A percentile compares a stretch with the other conserved stretches of the same genome.
These are phyloP conservation scores for Neomorphus geoffroyi DNA, from an alignment of 2,797 vertebrate species.

Conservation along the genomic window DNA sequence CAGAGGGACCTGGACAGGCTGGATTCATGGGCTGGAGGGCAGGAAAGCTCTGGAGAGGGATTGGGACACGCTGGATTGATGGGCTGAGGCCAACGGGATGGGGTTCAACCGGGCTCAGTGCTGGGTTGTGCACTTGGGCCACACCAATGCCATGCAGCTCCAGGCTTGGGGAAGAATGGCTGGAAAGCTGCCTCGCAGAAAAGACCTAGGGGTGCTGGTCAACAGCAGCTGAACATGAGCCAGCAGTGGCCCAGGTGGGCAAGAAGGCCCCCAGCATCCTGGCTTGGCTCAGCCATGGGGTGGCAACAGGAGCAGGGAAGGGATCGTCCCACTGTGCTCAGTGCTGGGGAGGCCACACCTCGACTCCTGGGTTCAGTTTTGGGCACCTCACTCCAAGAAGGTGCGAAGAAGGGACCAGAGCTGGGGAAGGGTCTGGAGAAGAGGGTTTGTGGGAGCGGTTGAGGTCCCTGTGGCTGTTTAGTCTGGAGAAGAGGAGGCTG, in stretches of 20 bases:
- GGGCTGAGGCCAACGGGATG: no score
- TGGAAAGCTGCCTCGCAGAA: no score
- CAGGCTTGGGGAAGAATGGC: no score
- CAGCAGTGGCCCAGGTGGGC: background rate
- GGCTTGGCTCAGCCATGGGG: background rate
- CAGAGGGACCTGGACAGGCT: no score
- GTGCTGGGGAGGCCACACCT: background rate
- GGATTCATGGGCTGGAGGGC: no score
- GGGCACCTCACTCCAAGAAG: background rate
- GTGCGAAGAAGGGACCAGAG: no score
- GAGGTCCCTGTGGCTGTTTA: background rate
- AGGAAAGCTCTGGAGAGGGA: no score
- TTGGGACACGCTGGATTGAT: no score
- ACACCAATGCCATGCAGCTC: no score
- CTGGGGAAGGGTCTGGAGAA: background rate
- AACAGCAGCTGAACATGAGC: background rate
- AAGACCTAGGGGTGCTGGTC: background rate
- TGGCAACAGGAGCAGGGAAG: background rate
- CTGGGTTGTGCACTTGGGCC: no score
- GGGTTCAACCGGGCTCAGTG: no score
- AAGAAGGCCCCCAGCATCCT: background rate
- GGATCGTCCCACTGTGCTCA: rapidly evolving
- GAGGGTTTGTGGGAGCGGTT: background rate
- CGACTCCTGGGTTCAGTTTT: background rate
- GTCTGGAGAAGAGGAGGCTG: background rate